A percentile compares a stretch with the other conserved stretches of the same genome.
Evolutionary conservation across 2,797 vertebrate species (phyloP).

Genomic region (Gallinago solitaria): DNA sequence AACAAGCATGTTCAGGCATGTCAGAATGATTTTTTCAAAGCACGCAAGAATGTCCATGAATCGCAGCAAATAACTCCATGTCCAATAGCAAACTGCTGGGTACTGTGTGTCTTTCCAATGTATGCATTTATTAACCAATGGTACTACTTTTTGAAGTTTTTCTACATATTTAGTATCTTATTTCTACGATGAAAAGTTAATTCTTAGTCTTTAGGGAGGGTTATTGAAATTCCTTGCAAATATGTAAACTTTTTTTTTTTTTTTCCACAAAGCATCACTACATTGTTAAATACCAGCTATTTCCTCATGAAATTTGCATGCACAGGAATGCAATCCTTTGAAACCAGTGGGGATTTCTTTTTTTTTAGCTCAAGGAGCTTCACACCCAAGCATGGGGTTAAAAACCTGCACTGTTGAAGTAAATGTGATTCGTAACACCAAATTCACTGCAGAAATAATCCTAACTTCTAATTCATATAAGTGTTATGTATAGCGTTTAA

Average conservation of each 20-base stretch:
- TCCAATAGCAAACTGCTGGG: background rate
- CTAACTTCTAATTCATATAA: background rate
- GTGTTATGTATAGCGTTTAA: background rate
- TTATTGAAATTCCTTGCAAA: background rate
- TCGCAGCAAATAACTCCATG: background rate
- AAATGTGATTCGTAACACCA: background rate
- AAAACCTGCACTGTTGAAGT: background rate
- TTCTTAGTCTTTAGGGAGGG: background rate
- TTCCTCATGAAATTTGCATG: background rate
- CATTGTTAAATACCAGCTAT: background rate
- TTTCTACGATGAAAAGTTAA: background rate
- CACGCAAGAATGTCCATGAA: background rate
- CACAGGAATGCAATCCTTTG: background rate
- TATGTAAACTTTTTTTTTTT: background rate
- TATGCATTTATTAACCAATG: slow-evolving; percentile 16
- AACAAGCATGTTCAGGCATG: slow-evolving; percentile 16
- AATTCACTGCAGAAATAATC: background rate
- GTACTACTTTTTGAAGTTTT: background rate
- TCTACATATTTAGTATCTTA: background rate
- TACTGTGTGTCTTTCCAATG: background rate
- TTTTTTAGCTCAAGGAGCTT: background rate
- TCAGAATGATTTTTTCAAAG: slow-evolving; percentile 8
- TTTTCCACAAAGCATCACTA: background rate
- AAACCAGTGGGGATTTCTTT: background rate
- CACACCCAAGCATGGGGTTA: background rate